Percentiles rank a stretch among this genome's conserved stretches.
These are phyloP conservation scores for Rhingia rostrata DNA, from an alignment of 2,888 invertebrate genomes.

Conservation along the genomic window DNA sequence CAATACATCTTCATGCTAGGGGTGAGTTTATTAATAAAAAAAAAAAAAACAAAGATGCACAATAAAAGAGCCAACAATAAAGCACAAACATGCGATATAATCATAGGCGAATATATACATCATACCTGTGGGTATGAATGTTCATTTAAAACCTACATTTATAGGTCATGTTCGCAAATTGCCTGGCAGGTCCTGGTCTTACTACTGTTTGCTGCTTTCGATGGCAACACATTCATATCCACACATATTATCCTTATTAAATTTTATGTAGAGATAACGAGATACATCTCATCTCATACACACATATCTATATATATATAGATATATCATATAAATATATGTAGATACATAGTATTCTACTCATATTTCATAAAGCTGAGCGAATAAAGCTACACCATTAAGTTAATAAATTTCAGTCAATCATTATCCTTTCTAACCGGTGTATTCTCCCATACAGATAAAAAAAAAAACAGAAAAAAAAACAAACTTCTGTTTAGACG, in stretches of 20 bases:
- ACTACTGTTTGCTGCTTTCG: constrained; percentile 6
- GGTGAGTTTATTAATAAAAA: background rate
- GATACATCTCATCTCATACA: constrained; percentile 21
- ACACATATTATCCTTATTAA: constrained; percentile 27
- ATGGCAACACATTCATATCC: background rate
- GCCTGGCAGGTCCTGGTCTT: constrained; percentile 24
- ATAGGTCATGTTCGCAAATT: constrained; percentile 63
- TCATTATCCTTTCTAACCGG: constrained; percentile 60
- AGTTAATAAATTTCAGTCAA: constrained; percentile 66
- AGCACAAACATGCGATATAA: too few species aligned
- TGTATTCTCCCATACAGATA: constrained; percentile 16
- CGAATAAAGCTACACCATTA: constrained; percentile 54
- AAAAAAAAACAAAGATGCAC: background rate
- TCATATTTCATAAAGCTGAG: constrained; percentile 49
- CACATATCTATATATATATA: constrained; percentile 1
- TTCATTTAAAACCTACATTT: constrained; percentile 38
- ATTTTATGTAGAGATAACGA: constrained; percentile 15
- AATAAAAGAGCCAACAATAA: too few species aligned
- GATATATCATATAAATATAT: constrained; percentile 18
- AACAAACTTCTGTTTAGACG: background rate
- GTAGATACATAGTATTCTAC: constrained; percentile 36
- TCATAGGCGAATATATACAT: background rate
- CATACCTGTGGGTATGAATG: constrained; percentile 7
- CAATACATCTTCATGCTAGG: constrained; percentile 23
- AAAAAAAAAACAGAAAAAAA: too few species aligned